Conservation (phyloP, 2,888 invertebrate species). For the Dryadula phaetusa region DNA sequence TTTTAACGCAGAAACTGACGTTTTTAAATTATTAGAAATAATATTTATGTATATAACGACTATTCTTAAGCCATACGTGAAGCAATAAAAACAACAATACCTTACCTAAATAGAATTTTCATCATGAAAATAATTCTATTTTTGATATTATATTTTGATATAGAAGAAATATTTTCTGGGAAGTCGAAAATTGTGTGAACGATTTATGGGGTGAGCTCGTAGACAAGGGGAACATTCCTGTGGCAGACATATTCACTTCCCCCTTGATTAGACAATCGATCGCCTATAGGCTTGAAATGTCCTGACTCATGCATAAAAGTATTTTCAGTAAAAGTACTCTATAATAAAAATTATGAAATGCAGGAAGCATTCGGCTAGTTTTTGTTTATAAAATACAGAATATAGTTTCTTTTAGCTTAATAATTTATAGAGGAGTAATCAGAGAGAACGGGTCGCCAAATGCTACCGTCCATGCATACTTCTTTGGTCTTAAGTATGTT, state of each 20-base stretch:
- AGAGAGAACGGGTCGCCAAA: too few relatives aligned
- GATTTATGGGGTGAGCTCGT: conserved; percentile 31
- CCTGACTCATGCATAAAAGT: conserved; percentile 54
- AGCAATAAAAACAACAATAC: neutral
- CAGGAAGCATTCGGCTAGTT: too few relatives aligned
- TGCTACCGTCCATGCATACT: too few relatives aligned
- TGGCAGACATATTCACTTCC: conserved; percentile 59
- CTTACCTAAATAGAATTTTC: neutral
- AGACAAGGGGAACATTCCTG: conserved; percentile 47
- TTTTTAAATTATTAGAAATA: neutral
- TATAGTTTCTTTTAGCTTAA: too few relatives aligned
- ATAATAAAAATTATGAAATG: too few relatives aligned
- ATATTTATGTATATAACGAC: too few relatives aligned
- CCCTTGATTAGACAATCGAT: conserved; percentile 66
- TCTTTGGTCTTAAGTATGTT: too few relatives aligned
- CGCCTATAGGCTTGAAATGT: conserved; percentile 64
- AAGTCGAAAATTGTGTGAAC: conserved; percentile 41
- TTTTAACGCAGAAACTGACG: neutral
- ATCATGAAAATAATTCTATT: conserved; percentile 35
- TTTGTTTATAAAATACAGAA: too few relatives aligned
- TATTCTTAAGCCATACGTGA: too few relatives aligned
- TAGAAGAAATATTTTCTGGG: conserved; percentile 35
- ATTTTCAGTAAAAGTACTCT: conserved; percentile 35
- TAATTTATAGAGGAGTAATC: too few relatives aligned
- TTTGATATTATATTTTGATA: too few relatives aligned